Evolutionary conservation across 2,113 vertebrate genomes (phyloP).

Genomic region (Peromyscus leucopus): DNA sequence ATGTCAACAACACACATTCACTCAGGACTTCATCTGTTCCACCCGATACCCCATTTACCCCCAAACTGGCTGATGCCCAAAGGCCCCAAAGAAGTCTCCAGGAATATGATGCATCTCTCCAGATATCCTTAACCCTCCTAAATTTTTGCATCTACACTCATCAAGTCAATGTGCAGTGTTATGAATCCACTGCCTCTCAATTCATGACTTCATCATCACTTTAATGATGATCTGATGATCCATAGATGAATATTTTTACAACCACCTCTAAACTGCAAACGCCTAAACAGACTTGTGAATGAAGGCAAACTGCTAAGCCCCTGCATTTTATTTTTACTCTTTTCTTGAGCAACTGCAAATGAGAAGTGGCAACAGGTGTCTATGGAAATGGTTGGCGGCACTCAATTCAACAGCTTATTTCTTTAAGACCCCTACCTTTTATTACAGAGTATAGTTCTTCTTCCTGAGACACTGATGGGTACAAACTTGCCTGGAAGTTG

Average conservation of each 20-base stretch:
- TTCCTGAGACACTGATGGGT: background rate
- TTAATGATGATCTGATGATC: slow-evolving; percentile 20
- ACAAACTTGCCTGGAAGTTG: background rate
- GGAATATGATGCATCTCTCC: background rate
- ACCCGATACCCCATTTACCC: background rate
- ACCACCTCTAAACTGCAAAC: background rate
- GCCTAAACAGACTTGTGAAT: background rate
- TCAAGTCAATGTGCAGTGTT: too few species aligned
- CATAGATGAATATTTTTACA: background rate
- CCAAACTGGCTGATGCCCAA: background rate
- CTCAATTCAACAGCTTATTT: background rate
- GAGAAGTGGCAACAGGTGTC: background rate
- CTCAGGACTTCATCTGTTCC: background rate
- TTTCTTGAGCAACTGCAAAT: background rate
- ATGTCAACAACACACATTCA: background rate
- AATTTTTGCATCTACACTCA: background rate
- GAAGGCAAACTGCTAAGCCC: background rate
- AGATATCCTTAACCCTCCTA: background rate
- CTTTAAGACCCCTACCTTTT: background rate
- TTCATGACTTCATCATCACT: background rate
- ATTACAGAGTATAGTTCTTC: background rate
- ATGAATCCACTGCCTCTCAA: too few species aligned
- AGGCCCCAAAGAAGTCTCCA: background rate
- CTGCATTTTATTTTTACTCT: slow-evolving; percentile 28
- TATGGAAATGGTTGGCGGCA: background rate